Conservation (phyloP, 2,888 invertebrate genomes). For the Dynastes tityus region DNA sequence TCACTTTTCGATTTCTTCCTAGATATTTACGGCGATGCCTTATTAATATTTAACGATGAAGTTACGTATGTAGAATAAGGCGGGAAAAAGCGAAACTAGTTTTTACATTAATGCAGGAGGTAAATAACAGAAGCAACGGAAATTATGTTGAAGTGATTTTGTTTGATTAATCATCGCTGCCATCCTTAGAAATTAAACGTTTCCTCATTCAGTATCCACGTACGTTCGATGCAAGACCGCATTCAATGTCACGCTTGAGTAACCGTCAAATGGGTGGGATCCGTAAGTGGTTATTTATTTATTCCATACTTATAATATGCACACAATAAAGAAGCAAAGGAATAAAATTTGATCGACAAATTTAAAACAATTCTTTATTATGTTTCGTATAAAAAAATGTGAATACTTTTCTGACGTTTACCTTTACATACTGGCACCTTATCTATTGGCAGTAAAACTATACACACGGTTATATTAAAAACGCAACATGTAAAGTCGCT, state of each 20-base stretch:
- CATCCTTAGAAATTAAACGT: not conserved
- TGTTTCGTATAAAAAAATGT: no score
- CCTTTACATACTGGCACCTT: no score
- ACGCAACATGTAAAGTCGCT: no score
- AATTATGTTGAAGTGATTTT: not conserved
- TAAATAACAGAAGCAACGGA: not conserved
- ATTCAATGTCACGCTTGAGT: slow-evolving; percentile 5
- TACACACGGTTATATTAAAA: no score
- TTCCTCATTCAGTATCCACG: not conserved
- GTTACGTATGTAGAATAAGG: not conserved
- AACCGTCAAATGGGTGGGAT: not conserved
- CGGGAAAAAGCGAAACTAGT: not conserved
- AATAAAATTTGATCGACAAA: no score
- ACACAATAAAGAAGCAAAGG: no score
- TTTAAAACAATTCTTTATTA: no score
- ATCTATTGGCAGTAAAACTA: no score
- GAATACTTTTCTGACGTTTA: no score
- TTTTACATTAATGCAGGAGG: not conserved
- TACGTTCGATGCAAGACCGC: no score
- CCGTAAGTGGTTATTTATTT: no score
- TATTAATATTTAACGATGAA: slow-evolving; percentile 4
- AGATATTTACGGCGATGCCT: not conserved
- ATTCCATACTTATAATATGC: no score
- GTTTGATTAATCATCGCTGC: slow-evolving; percentile 7
- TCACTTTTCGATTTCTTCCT: not conserved